These are phyloP conservation scores for Glyphotaelius pellucidus DNA, from an alignment of 2,888 invertebrate genomes.

Conservation along the genomic window DNA sequence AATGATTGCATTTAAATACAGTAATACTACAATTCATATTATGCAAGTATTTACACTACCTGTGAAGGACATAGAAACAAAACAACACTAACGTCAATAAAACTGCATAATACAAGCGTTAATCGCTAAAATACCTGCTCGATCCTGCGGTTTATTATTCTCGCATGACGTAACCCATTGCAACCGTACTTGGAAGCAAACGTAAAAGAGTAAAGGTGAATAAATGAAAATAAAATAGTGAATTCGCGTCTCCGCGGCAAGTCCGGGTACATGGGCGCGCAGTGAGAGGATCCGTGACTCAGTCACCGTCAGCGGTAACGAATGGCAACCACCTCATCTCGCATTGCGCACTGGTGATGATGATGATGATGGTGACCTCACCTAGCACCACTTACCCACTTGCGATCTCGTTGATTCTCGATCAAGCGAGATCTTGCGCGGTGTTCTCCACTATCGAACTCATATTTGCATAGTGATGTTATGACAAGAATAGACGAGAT, in stretches of 20 bases:
- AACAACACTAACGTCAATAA: not conserved
- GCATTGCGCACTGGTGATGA: not conserved
- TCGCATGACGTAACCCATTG: conserved; percentile 7
- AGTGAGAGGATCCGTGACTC: conserved; percentile 30
- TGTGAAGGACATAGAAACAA: conserved; percentile 7
- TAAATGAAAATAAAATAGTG: conserved; percentile 29
- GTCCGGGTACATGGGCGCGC: conserved; percentile 36
- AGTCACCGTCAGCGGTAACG: conserved; percentile 4
- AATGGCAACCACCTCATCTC: conserved; percentile 2
- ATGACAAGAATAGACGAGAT: not conserved
- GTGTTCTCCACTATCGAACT: not conserved
- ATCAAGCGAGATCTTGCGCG: not conserved
- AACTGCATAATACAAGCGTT: conserved; percentile 2
- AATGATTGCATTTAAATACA: too few relatives aligned
- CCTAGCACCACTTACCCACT: not conserved
- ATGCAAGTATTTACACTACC: not conserved
- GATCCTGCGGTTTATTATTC: not conserved
- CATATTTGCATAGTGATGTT: not conserved
- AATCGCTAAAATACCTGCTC: not conserved
- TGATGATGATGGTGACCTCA: not conserved
- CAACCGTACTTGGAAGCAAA: conserved; percentile 17
- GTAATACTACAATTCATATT: not conserved
- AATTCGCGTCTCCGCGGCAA: conserved; percentile 12
- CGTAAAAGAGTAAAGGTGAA: conserved; percentile 37
- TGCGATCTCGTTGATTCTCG: not conserved